Evolutionary conservation across 2,797 vertebrate species (phyloP), one percentile per base, ranked within the genome.

Genomic region (Sebastes elongatus): DNA sequence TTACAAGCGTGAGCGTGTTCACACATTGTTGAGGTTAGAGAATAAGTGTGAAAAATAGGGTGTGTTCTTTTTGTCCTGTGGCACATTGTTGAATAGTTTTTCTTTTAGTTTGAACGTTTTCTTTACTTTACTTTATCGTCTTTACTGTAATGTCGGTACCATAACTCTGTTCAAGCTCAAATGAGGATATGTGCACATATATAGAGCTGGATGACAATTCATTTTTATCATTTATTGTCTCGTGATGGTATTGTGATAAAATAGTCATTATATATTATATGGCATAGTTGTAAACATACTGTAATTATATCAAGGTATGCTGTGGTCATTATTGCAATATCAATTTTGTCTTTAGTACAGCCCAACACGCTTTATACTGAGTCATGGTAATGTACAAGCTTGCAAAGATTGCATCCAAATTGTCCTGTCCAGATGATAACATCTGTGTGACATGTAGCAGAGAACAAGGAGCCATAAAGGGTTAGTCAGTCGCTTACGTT

Each of bases 1-100:
- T 86, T 86, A 83, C 76, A 84, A 57, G 61, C 11, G 52, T 69
- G 22, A 80, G 74, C 55, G 27, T 74, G 71, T 61, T 74, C 38
- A 59, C 65, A 52, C 59, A 2, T 60, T 52, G 11, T 68, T 63
- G 73, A 49, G 53, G 25, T 76, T 33, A 8, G 8, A 27, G 14
- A 35, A 3, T 1, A 18, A 55, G 49, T 71, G 49, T 71, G 6
- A 13, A 80, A 20, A 63, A 25, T 59, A n/a, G 10, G 4, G 13
- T 59, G 6, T 78, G 14, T 56, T 53, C 3, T 67, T 30, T 75
- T 55, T 85, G 63, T 84, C 73, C 30, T 66, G n/a, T 74, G 74
- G 79, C 59, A 80, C 76, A 70, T 84, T 61, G 22, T 70, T 35
- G 8, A 70, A 65, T 20, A 69, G 32, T 80, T 83, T 63, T 30